phyloP scores from a whole-genome alignment of 1,140 invertebrate species.

The Callitettix versicolor region DNA sequence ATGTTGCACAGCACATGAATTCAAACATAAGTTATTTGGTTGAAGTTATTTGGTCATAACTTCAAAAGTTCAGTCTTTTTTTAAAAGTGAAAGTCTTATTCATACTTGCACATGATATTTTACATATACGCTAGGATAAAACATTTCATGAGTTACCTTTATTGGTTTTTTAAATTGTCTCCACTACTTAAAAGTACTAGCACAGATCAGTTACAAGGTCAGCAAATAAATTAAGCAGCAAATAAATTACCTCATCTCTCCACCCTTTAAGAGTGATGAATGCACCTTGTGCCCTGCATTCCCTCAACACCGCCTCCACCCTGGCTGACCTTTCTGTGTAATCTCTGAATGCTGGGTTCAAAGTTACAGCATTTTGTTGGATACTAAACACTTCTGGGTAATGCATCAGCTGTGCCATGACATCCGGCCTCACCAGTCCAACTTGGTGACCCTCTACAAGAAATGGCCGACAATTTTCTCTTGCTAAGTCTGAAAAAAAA shows the following conservation, averaged over 20 bases:
- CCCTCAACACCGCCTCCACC: constrained; percentile 67
- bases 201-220: too few relatives aligned
- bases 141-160: too few relatives aligned
- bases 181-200: too few relatives aligned
- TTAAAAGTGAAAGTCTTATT: too few relatives aligned
- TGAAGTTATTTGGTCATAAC: too few relatives aligned
- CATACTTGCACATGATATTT: too few relatives aligned
- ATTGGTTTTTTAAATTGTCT: too few relatives aligned
- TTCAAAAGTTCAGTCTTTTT: too few relatives aligned
- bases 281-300: constrained; percentile 51
- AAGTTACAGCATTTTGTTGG: constrained; percentile 52
- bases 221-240: too few relatives aligned
- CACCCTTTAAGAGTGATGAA: constrained; percentile 71
- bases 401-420: constrained; percentile 63
- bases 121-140: too few relatives aligned
- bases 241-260: constrained; percentile 83
- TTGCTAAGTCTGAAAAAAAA: constrained; percentile 48
- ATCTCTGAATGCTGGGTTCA: constrained; percentile 74
- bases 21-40: too few relatives aligned
- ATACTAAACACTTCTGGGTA: constrained; percentile 64
- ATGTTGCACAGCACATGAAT: too few relatives aligned
- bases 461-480: constrained; percentile 71
- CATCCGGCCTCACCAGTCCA: constrained; percentile 70
- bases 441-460: constrained; percentile 78
- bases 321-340: constrained; percentile 66